phyloP scores from a whole-genome alignment of 1,140 invertebrate genomes.

The Drosophila insularis region DNA sequence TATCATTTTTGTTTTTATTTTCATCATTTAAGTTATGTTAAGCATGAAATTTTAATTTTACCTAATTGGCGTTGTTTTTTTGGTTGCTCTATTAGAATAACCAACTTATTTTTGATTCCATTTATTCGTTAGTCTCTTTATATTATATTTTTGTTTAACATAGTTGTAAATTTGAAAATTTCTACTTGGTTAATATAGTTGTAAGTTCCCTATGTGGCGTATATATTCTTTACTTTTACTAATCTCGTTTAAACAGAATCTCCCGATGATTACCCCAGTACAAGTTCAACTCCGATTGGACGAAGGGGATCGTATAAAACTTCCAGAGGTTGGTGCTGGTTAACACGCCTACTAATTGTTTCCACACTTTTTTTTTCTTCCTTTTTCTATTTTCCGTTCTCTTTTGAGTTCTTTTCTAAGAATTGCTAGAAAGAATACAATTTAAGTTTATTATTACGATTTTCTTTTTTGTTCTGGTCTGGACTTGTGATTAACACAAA shows the following conservation, averaged over 20 bases:
- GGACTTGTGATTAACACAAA: constrained; percentile 14
- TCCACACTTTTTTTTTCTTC: background rate
- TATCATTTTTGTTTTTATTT: constrained; percentile 40
- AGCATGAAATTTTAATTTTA: constrained; percentile 63
- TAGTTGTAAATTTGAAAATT: constrained; percentile 5
- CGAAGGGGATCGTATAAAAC: constrained; percentile 93
- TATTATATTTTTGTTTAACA: background rate
- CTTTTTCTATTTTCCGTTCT: constrained; percentile 20
- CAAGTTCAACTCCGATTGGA: constrained; percentile 85
- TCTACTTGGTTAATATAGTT: constrained; percentile 19
- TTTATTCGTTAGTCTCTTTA: background rate
- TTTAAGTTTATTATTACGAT: background rate
- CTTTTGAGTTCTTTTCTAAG: constrained; percentile 29
- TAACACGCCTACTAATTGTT: constrained; percentile 41
- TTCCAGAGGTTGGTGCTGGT: constrained; percentile 88
- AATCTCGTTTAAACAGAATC: constrained; percentile 86
- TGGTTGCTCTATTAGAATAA: constrained; percentile 5
- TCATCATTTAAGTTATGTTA: constrained; percentile 32
- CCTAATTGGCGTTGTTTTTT: constrained; percentile 26
- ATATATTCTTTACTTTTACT: constrained; percentile 48
- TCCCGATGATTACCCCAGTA: constrained; percentile 87
- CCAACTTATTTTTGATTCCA: constrained; percentile 7
- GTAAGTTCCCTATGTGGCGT: constrained; percentile 23
- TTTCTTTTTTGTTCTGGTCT: background rate
- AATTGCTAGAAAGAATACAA: background rate